Evolutionary conservation across 2,113 vertebrate genomes (phyloP), one percentile per base, ranked within the genome.

Genomic region (Poecilia latipinna): DNA sequence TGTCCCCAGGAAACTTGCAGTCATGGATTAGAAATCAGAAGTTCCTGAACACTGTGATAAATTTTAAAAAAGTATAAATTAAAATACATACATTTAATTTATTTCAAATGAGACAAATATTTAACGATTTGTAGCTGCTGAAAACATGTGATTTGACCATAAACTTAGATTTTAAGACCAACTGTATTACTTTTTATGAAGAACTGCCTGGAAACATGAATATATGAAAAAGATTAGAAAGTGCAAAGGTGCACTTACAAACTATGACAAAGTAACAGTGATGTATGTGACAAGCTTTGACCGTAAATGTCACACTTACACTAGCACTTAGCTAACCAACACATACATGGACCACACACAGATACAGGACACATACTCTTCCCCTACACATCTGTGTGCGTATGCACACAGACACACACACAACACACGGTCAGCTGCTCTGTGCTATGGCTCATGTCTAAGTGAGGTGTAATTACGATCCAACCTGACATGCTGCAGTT

Each of bases 401-500:
- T 74, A 37, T 32, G 70, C 60, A 76, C 54, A 65, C 54, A 61
- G 31, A 44, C 42, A 26, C 35, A 35, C 35, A 35, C 35, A 35
- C 8, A 2, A n/a, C 69, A 69, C 69, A 65, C 60, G 42, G 76
- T 65, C 42, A 57, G 57, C 57, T 88, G 87, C 85, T 88, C 81
- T 80, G 71, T 82, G 87, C 85, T 82, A 86, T 76, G 61, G 73
- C 70, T 51, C 1, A 19, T 80, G 86, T 89, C 82, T 82, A 79
- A 92, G 86, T 81, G 83, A 90, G 84, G 88, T 87, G 87, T 83
- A 92, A 91, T 86, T 86, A 89, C 22, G 72, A 83, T 11, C 73
- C 73, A 67, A 70, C 79, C 81, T 89, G 89, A 90, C 88, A 86
- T 81, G 65, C 71, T 83, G 82, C 77, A 89, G 85, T 67, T 74